These are phyloP conservation scores for Eriocheir sinensis DNA, from an alignment of 1,140 invertebrate genomes.

Conservation along the genomic window DNA sequence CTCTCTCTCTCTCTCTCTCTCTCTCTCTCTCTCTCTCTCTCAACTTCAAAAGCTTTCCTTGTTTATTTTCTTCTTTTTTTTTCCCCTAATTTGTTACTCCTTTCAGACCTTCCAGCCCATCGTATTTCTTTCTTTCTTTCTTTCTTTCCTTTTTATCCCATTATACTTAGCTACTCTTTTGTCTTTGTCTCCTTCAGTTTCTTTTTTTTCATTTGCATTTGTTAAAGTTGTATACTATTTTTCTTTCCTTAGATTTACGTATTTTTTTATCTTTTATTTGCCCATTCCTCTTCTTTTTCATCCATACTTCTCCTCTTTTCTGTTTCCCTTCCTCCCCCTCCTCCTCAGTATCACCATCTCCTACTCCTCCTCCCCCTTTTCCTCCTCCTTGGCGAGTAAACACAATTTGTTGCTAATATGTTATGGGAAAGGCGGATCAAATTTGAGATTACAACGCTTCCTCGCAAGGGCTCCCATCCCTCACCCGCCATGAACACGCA, in stretches of 20 bases:
- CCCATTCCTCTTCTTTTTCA: neutral
- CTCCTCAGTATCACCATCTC: too few species aligned
- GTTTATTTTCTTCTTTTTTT: neutral
- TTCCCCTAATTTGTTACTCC: neutral
- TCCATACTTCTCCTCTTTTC: neutral
- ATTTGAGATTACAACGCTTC: conserved; percentile 64
- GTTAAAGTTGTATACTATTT: neutral
- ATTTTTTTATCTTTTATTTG: neutral
- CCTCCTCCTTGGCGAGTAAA: neutral
- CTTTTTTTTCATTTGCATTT: neutral
- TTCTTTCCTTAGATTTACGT: neutral
- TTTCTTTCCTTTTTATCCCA: neutral
- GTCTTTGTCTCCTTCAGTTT: neutral
- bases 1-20: too few species aligned
- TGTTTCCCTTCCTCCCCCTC: neutral
- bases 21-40: neutral
- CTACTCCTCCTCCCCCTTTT: conserved; percentile 5
- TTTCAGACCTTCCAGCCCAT: too few species aligned
- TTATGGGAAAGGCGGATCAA: conserved; percentile 56
- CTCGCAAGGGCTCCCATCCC: neutral
- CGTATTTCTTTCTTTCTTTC: neutral
- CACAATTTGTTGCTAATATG: conserved; percentile 54
- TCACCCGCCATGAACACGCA: neutral
- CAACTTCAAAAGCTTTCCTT: neutral
- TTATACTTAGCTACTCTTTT: neutral